Evolutionary conservation across 2,888 invertebrate species (phyloP).

Genomic region (Athalia rosae): DNA sequence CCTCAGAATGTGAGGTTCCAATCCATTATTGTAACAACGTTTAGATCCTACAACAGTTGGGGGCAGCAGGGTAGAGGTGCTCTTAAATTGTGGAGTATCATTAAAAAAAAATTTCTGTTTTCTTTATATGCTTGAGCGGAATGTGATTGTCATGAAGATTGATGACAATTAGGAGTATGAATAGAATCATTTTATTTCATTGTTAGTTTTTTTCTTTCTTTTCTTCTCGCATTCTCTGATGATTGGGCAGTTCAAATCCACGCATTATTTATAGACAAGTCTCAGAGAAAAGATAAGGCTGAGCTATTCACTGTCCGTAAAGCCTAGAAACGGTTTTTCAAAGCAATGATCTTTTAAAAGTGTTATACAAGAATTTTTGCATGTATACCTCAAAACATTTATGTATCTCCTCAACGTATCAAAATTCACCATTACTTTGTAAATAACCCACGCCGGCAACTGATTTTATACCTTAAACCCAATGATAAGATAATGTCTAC

Average conservation of each 20-base stretch:
- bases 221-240: too few relatives aligned
- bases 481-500: constrained; percentile 7
- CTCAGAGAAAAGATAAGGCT: too few relatives aligned
- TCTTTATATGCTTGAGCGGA: neutral
- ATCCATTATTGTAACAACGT: constrained; percentile 36
- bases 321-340: too few relatives aligned
- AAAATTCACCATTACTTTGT: constrained; percentile 33
- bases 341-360: too few relatives aligned
- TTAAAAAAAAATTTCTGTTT: neutral
- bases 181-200: neutral
- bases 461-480: constrained; percentile 22
- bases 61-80: neutral
- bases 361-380: neutral
- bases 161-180: neutral
- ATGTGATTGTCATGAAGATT: constrained; percentile 9
- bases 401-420: neutral
- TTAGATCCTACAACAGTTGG: constrained; percentile 9
- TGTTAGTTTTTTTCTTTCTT: too few relatives aligned
- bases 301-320: too few relatives aligned
- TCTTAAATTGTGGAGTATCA: constrained; percentile 7
- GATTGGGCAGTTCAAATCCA: too few relatives aligned
- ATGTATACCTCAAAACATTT: neutral
- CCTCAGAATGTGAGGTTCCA: neutral
- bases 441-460: constrained; percentile 33
- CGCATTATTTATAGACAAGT: too few relatives aligned